phyloP scores from a whole-genome alignment of 2,113 vertebrate species.

The Cavia aperea region DNA sequence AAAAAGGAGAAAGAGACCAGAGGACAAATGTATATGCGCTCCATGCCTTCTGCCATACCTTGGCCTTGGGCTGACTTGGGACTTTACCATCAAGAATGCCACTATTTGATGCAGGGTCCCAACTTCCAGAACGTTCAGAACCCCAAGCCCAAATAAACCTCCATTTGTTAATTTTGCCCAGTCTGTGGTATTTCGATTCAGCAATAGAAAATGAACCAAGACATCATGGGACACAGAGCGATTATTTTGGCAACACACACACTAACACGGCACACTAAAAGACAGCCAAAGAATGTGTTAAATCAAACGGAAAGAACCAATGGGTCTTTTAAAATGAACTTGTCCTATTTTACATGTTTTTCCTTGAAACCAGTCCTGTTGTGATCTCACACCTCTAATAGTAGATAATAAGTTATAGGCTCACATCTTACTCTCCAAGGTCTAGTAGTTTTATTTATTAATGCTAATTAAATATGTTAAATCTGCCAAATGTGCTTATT shows the following conservation, averaged over 20 bases:
- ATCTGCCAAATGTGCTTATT: background rate
- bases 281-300: background rate
- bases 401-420: background rate
- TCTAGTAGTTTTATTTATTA: constrained; percentile 35
- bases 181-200: background rate
- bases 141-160: background rate
- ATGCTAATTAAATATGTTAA: constrained; percentile 25
- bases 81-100: background rate
- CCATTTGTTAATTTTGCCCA: background rate
- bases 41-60: background rate
- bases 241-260: background rate
- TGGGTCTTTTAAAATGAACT: background rate
- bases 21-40: background rate
- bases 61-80: too few relatives aligned
- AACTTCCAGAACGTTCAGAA: background rate
- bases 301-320: background rate
- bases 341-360: background rate
- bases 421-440: background rate
- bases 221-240: too few relatives aligned
- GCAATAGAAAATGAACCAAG: background rate
- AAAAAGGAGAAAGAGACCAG: background rate
- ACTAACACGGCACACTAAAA: background rate
- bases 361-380: background rate
- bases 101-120: background rate
- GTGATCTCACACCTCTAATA: background rate